phyloP scores from a whole-genome alignment of 1,140 invertebrate species.

The Agrypnia vestita region DNA sequence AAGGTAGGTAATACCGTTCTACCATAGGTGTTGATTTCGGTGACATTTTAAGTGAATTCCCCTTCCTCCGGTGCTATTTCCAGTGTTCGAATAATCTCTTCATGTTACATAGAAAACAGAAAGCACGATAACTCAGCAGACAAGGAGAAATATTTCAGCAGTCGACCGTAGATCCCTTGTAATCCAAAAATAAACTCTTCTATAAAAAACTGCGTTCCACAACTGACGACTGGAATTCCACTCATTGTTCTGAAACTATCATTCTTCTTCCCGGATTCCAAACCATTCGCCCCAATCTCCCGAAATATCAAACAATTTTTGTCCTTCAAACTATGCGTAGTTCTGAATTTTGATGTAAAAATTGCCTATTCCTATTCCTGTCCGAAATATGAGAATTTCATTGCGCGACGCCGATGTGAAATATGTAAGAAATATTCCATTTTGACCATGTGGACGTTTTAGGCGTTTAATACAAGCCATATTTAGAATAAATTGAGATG shows the following conservation, averaged over 20 bases:
- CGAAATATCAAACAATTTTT: slow-evolving; percentile 20
- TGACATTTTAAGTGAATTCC: no score
- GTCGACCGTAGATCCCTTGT: slow-evolving; percentile 34
- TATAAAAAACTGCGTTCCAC: slow-evolving; percentile 35
- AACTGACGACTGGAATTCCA: slow-evolving; percentile 43
- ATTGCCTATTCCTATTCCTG: slow-evolving; percentile 20
- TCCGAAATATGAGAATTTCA: slow-evolving; percentile 39
- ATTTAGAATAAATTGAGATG: no score
- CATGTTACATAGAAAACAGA: no score
- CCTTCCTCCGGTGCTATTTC: no score
- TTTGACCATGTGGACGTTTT: background rate
- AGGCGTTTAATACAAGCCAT: background rate
- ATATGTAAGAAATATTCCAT: slow-evolving; percentile 14
- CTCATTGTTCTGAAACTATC: slow-evolving; percentile 56
- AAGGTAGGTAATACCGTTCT: no score
- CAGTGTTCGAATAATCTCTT: background rate
- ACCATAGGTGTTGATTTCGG: no score
- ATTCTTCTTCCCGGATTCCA: slow-evolving; percentile 56
- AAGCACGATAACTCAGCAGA: slow-evolving; percentile 1
- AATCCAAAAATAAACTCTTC: slow-evolving; percentile 49
- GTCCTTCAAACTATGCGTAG: background rate
- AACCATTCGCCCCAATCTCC: slow-evolving; percentile 4
- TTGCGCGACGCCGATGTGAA: background rate
- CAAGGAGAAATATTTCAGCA: slow-evolving; percentile 40
- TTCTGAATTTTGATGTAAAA: slow-evolving; percentile 33